Base-by-base conservation (phyloP, 2,797 vertebrate genomes). In the Mus caroli region DNA sequence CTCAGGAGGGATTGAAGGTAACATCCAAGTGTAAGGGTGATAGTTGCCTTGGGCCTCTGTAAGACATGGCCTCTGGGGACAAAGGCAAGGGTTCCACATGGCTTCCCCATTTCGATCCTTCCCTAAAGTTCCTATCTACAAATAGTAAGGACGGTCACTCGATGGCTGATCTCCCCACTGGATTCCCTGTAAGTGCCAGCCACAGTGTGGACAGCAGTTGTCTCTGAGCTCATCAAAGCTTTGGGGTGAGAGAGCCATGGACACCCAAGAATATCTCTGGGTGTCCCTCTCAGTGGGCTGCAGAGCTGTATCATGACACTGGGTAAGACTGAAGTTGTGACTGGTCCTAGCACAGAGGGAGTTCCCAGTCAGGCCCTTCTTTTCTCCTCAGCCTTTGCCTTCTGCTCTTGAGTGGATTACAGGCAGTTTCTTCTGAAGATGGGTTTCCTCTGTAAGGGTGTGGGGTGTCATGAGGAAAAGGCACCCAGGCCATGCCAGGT, bases 1-100 rank as follows among this genome's bases (percentile, higher is more conserved):
- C 60, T 82, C 15, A 37, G 95, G 8, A 22, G 71, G 56, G 95
- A 78, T 24, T 14, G 73, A 97, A 97, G 91, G 79, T 71, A 56
- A 6, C 58, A 20, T 96, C n/a, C 4, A 40, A 43, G n/a, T 88
- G 80, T 88, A 67, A 87, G 92, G 86, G 56, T 46, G 83, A 89
- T 69, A 64, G 69, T 84, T 94, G 56, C 0, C 34, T 28, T 31
- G 46, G 80, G 60, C 37, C 46, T 17, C 85, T 85, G 83, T 82
- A 64, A 24, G 71, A 71, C 60, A 17, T 69, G 75, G 89, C 93
- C 96, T 80, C 52, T 5, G 2, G 90, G 80, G 80, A 56, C 60
- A 62, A 56, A 22, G 12, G 37, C 58, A 75, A 54, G 28, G 40
- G 67, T 83, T 83, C 93, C 2, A 56, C 76, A 75, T 93, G 6